Evolutionary conservation across 2,113 vertebrate genomes (phyloP).

Genomic region (Blennius ocellaris): DNA sequence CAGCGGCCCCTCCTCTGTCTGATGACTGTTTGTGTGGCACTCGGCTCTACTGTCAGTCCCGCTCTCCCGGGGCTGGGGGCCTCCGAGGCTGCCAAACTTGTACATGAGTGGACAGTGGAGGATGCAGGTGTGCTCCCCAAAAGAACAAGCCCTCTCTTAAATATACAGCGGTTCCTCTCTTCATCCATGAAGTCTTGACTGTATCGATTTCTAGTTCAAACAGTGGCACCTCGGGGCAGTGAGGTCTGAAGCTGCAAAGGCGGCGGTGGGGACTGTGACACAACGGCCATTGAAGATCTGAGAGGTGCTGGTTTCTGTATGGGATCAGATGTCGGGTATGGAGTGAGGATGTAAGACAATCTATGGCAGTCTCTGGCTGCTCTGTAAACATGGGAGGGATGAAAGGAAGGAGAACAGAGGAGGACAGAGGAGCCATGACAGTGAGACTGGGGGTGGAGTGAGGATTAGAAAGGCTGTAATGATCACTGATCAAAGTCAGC

Average conservation of each 20-base stretch:
- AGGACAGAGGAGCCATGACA: conserved; percentile 82
- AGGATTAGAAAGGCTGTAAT: conserved; percentile 84
- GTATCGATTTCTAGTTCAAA: conserved; percentile 81
- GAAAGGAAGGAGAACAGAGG: conserved; percentile 83
- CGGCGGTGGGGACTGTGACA: conserved; percentile 70
- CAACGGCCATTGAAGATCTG: conserved; percentile 82
- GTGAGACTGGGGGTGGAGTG: conserved; percentile 79
- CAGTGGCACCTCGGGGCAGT: conserved; percentile 74
- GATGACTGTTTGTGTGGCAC: conserved; percentile 72
- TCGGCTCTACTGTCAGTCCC: conserved; percentile 50
- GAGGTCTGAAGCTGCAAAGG: conserved; percentile 63
- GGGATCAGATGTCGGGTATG: conserved; percentile 82
- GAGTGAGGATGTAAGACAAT: conserved; percentile 87
- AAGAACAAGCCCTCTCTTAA: conserved; percentile 65
- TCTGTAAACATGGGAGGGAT: conserved; percentile 84
- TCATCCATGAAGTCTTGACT: conserved; percentile 62
- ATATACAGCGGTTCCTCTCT: conserved; percentile 62
- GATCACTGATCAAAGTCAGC: conserved; percentile 85
- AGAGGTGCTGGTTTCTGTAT: conserved; percentile 75
- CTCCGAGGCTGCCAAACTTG: conserved; percentile 23
- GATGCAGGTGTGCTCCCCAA: conserved; percentile 70
- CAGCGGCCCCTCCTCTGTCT: conserved; percentile 57
- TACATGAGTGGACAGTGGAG: conserved; percentile 56
- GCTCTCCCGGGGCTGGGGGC: conserved; percentile 39
- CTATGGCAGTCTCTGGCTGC: conserved; percentile 80